Evolutionary conservation across 1,140 invertebrate species (phyloP).

Genomic region (Hylyphantes graminicola): DNA sequence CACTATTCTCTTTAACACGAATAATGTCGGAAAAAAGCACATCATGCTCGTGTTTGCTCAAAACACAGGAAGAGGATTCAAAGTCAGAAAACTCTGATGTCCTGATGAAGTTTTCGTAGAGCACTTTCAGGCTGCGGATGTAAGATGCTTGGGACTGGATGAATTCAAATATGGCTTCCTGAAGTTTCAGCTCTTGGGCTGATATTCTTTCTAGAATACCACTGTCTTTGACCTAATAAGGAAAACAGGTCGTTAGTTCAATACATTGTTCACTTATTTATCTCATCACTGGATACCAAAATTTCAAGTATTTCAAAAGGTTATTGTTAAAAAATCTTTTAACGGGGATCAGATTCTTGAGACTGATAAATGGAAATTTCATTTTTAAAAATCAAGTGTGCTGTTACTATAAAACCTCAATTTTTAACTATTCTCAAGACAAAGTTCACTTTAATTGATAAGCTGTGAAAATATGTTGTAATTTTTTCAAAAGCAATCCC

Average conservation of each 20-base stretch:
- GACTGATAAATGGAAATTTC: no score
- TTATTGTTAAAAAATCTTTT: no score
- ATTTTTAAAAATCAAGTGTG: no score
- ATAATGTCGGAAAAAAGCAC: conserved; percentile 84
- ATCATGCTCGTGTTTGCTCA: conserved; percentile 79
- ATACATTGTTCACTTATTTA: no score
- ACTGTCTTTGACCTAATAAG: conserved; percentile 70
- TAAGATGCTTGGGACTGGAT: conserved; percentile 97
- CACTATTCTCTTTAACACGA: conserved; percentile 70
- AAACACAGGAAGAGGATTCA: conserved; percentile 66
- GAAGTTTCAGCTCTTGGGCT: conserved; percentile 79
- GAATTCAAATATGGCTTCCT: conserved; percentile 95
- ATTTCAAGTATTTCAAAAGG: no score
- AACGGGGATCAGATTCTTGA: no score
- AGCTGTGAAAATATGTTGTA: no score
- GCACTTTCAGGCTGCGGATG: conserved; percentile 88
- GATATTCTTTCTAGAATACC: conserved; percentile 75
- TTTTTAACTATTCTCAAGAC: no score
- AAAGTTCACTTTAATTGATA: no score
- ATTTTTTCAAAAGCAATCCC: no score
- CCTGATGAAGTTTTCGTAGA: conserved; percentile 87
- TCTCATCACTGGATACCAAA: background rate
- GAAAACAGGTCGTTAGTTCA: conserved; percentile 64
- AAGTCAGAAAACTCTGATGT: conserved; percentile 78
- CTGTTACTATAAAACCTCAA: no score